Evolutionary conservation across 1,140 invertebrate genomes (phyloP).

Genomic region (Macrobrachium nipponense): DNA sequence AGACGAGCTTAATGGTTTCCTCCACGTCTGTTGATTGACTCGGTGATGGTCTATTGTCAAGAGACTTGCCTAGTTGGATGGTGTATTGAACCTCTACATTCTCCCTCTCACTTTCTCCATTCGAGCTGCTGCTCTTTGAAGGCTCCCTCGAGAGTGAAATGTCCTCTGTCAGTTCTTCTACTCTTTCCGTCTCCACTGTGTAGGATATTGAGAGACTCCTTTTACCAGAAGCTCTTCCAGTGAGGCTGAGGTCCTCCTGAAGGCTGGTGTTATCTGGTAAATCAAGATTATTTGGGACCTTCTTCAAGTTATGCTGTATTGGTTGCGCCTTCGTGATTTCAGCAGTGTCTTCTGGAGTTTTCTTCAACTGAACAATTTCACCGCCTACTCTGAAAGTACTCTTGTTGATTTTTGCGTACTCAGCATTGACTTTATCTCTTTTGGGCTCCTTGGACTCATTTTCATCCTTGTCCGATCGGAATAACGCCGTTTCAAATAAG

Average conservation of each 20-base stretch:
- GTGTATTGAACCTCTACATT: constrained; percentile 31
- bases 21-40: constrained; percentile 22
- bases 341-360: background rate
- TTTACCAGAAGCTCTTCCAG: background rate
- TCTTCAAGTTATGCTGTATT: constrained; percentile 1
- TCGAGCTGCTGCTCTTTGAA: background rate
- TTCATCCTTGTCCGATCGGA: background rate
- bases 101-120: background rate
- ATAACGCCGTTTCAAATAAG: background rate
- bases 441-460: background rate
- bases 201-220: constrained; percentile 27
- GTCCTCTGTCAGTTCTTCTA: constrained; percentile 31
- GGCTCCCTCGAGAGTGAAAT: background rate
- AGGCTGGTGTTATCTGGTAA: background rate
- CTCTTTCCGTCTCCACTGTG: constrained; percentile 18
- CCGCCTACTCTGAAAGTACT: constrained; percentile 43
- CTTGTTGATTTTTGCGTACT: constrained; percentile 46
- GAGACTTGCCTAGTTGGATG: background rate
- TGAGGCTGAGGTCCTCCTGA: background rate
- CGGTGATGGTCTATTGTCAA: background rate
- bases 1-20: constrained; percentile 23
- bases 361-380: constrained; percentile 43
- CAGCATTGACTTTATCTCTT: constrained; percentile 1
- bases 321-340: background rate
- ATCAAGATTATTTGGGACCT: background rate